phyloP scores from a whole-genome alignment of 2,113 vertebrate genomes.

The Pseudonaja textilis region DNA sequence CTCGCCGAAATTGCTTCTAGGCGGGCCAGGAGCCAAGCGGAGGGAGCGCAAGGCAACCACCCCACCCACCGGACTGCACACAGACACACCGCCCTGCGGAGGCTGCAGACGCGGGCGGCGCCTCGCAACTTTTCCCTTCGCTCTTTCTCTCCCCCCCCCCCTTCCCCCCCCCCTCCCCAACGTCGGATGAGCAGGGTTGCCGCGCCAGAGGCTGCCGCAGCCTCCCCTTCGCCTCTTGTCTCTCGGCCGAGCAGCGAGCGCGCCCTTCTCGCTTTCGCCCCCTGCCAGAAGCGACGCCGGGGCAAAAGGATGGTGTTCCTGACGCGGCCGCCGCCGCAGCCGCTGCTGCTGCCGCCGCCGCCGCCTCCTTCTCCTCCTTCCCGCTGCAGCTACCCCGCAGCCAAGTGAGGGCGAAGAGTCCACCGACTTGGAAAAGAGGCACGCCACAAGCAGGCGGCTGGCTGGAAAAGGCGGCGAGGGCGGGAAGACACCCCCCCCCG shows the following conservation, averaged over 20 bases:
- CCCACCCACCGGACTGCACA: background rate
- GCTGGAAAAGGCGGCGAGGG: background rate
- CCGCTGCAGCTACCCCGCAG: background rate
- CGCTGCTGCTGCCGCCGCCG: background rate
- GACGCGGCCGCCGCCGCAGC: background rate
- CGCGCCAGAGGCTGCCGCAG: background rate
- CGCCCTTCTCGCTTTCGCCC: background rate
- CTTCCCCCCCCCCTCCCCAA: no score
- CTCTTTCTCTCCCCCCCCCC: no score
- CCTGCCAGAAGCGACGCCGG: background rate
- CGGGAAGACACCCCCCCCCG: background rate
- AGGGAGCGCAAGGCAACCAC: background rate
- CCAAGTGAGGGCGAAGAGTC: background rate
- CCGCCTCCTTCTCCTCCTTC: background rate
- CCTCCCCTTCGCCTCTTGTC: background rate
- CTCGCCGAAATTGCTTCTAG: no score
- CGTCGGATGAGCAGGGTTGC: background rate
- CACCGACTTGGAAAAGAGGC: background rate
- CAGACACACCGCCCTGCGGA: background rate
- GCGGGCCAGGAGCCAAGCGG: background rate
- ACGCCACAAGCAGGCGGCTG: background rate
- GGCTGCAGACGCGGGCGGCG: background rate
- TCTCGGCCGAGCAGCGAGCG: background rate
- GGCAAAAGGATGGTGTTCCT: background rate
- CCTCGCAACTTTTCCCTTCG: background rate